Evolutionary conservation across 2,888 invertebrate genomes (phyloP).

Genomic region (Andricus quercusramuli): DNA sequence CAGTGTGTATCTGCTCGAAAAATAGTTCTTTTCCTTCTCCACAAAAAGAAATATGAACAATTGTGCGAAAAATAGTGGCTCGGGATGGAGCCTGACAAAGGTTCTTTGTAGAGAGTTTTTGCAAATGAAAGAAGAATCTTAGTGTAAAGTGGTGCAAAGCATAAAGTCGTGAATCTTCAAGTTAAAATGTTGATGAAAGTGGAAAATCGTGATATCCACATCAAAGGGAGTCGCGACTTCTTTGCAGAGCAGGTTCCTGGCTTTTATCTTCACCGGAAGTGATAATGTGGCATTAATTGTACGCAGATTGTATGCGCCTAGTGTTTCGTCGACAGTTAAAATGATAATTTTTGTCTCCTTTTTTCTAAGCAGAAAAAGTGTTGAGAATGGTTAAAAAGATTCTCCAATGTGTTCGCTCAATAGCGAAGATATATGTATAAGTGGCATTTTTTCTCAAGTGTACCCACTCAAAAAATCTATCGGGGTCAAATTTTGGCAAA

Average conservation of each 20-base stretch:
- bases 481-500: too few relatives aligned
- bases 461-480: too few relatives aligned
- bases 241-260: constrained; percentile 27
- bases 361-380: constrained; percentile 1
- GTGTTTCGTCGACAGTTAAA: constrained; percentile 26
- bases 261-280: constrained; percentile 54
- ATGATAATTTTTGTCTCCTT: constrained; percentile 8
- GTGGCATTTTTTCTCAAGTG: too few relatives aligned
- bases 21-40: neutral
- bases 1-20: neutral
- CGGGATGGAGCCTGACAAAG: neutral
- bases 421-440: neutral
- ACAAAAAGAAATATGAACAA: neutral
- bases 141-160: neutral
- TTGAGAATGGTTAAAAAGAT: neutral
- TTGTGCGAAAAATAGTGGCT: neutral
- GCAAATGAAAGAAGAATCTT: neutral
- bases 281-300: constrained; percentile 51
- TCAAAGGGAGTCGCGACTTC: constrained; percentile 20
- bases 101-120: neutral
- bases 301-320: constrained; percentile 32
- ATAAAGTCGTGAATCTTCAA: neutral
- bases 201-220: constrained; percentile 32
- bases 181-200: constrained; percentile 37
- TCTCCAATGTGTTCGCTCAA: neutral